phyloP scores from a whole-genome alignment of 2,888 invertebrate species.

The Parnassius glacialis region DNA sequence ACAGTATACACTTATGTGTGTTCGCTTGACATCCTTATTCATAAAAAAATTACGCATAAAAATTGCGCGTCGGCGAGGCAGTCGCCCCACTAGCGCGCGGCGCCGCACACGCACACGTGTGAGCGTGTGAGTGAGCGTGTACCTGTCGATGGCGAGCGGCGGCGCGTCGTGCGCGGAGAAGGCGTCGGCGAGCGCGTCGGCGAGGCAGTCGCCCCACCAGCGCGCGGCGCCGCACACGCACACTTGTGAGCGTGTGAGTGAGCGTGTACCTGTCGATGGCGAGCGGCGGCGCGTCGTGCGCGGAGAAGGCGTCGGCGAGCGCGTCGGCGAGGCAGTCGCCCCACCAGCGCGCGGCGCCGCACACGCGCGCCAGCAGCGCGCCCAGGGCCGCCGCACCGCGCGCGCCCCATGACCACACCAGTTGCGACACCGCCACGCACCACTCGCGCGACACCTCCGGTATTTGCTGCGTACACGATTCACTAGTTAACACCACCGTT shows the following conservation, averaged over 20 bases:
- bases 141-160: no score
- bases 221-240: no score
- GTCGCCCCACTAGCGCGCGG: no score
- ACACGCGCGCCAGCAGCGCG: slow-evolving; percentile 88
- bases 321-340: slow-evolving; percentile 93
- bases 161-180: slow-evolving; percentile 44
- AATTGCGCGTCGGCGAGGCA: no score
- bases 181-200: no score
- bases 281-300: slow-evolving; percentile 88
- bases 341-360: slow-evolving; percentile 92
- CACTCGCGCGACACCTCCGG: slow-evolving; percentile 49
- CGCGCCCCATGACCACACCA: slow-evolving; percentile 88
- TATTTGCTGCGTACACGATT: slow-evolving; percentile 43
- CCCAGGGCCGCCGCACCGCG: slow-evolving; percentile 89
- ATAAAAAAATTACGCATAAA: no score
- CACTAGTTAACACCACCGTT: no score
- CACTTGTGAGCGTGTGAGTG: background rate
- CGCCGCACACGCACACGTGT: no score
- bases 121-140: no score
- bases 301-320: slow-evolving; percentile 88
- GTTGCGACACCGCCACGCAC: slow-evolving; percentile 61
- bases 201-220: no score
- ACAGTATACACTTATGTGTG: no score
- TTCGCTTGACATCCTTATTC: no score
- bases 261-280: slow-evolving; percentile 89